These are phyloP conservation scores for Pristis pectinata DNA, from an alignment of 2,797 vertebrate species.

Conservation along the genomic window DNA sequence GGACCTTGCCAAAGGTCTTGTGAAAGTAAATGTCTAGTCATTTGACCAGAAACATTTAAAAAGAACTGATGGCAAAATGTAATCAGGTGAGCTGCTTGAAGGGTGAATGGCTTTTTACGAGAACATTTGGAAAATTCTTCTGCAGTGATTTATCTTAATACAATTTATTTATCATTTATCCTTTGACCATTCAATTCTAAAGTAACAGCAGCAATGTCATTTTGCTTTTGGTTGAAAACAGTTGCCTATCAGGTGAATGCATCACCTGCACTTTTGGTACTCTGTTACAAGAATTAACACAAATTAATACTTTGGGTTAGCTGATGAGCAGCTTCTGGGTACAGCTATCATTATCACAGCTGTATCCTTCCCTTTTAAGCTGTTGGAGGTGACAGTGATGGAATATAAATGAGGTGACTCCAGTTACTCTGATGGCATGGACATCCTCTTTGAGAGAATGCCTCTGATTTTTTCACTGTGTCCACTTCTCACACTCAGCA, in stretches of 20 bases:
- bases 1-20: too few species aligned
- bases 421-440: not conserved
- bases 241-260: not conserved
- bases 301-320: not conserved
- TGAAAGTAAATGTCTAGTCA: too few species aligned
- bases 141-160: not conserved
- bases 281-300: not conserved
- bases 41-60: not conserved
- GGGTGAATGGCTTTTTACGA: not conserved
- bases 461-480: not conserved
- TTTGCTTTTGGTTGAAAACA: not conserved
- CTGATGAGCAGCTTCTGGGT: not conserved
- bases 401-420: not conserved
- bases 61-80: not conserved
- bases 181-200: not conserved
- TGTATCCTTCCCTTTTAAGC: not conserved
- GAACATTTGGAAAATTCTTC: not conserved
- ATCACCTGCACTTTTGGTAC: not conserved
- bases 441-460: not conserved
- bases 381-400: not conserved
- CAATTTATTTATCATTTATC: not conserved
- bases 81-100: not conserved
- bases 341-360: not conserved
- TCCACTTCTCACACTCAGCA: not conserved
- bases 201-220: not conserved